Evolutionary conservation across 2,888 invertebrate genomes (phyloP).

Genomic region (Euzophera pinguis): DNA sequence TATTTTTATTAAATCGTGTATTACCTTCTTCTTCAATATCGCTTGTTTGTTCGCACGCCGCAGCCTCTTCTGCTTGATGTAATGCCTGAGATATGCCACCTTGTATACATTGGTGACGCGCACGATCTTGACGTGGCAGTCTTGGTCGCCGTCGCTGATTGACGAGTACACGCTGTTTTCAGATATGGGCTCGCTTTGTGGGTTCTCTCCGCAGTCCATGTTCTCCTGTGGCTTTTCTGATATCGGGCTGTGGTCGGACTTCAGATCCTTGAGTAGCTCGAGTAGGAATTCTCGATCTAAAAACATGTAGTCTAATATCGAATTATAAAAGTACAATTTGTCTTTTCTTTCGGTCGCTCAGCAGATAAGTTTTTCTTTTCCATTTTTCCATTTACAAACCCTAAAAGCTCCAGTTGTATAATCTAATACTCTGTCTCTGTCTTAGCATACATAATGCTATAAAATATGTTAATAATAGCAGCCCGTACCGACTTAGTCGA

Average conservation of each 20-base stretch:
- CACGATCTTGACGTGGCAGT: constrained; percentile 61
- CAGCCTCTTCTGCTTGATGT: constrained; percentile 61
- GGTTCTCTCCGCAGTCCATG: constrained; percentile 37
- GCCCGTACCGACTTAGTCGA: too few relatives aligned
- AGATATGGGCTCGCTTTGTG: constrained; percentile 28
- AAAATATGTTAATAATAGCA: too few relatives aligned
- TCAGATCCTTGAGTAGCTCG: constrained; percentile 52
- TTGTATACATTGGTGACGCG: constrained; percentile 70
- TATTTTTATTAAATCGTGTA: neutral
- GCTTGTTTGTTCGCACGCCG: constrained; percentile 56
- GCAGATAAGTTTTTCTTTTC: too few relatives aligned
- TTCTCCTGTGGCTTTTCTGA: constrained; percentile 36
- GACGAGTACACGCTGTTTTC: constrained; percentile 53
- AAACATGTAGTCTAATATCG: constrained; percentile 23
- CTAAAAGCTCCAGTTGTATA: too few relatives aligned
- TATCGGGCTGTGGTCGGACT: constrained; percentile 35
- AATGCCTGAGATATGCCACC: constrained; percentile 63
- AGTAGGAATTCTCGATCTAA: constrained; percentile 50
- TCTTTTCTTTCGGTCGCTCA: too few relatives aligned
- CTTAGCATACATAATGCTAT: too few relatives aligned
- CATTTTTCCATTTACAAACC: too few relatives aligned
- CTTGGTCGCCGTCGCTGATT: constrained; percentile 45
- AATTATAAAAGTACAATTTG: neutral
- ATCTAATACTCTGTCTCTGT: too few relatives aligned
- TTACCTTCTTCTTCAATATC: constrained; percentile 60